These are phyloP conservation scores for Corticium candelabrum DNA, from an alignment of 37 sponge, comb jelly and placozoan species.

Conservation along the genomic window DNA sequence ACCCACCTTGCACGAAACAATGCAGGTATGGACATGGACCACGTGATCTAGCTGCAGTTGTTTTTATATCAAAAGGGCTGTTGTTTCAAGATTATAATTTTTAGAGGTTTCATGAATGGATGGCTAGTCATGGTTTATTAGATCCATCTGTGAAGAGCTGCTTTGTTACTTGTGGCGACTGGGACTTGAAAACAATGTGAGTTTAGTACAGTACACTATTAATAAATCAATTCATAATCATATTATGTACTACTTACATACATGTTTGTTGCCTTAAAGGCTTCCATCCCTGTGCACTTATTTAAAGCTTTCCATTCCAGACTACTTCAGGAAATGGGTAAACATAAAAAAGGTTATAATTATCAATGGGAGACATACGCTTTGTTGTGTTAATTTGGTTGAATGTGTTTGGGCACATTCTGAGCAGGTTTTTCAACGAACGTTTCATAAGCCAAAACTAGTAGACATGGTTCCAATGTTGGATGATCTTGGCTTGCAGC, in stretches of 20 bases:
- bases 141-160: constrained; percentile 25
- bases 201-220: background rate
- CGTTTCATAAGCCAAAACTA: background rate
- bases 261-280: background rate
- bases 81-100: no score
- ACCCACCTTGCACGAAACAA: constrained; percentile 30
- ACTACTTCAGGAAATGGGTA: constrained; percentile 55
- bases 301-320: constrained; percentile 19
- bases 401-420: no score
- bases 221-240: background rate
- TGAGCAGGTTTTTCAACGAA: constrained; percentile 1
- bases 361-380: background rate
- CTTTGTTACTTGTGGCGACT: constrained; percentile 80
- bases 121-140: constrained; percentile 33
- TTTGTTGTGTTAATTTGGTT: background rate
- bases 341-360: constrained; percentile 54
- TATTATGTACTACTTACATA: no score
- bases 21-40: no score
- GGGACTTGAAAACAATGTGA: constrained; percentile 61
- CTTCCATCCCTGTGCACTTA: constrained; percentile 45
- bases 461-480: constrained; percentile 19
- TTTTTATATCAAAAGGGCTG: no score
- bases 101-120: constrained; percentile 39
- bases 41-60: no score
- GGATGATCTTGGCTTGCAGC: constrained; percentile 17